Evolutionary conservation across 2,113 vertebrate species (phyloP).

Genomic region (Planiliza haematocheilus): DNA sequence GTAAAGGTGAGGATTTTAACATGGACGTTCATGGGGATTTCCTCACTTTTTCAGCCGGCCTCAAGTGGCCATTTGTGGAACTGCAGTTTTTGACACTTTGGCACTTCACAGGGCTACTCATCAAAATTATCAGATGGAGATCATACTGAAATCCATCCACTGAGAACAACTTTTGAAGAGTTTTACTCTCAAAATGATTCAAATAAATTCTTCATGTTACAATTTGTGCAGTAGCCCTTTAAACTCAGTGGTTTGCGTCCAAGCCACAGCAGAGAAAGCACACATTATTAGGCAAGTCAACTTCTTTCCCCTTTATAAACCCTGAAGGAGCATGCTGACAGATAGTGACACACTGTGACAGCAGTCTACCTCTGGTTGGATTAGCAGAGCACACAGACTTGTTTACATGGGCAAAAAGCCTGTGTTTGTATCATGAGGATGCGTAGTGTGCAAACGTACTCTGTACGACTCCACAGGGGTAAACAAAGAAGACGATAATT

Average conservation of each 20-base stretch:
- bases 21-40: too few relatives aligned
- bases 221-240: neutral
- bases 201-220: neutral
- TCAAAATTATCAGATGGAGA: too few relatives aligned
- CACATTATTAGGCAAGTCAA: conserved; percentile 10
- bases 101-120: too few relatives aligned
- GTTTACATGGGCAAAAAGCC: conserved; percentile 65
- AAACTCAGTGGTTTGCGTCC: conserved; percentile 9
- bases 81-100: too few relatives aligned
- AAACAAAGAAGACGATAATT: conserved; percentile 47
- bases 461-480: conserved; percentile 35
- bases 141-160: too few relatives aligned
- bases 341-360: conserved; percentile 67
- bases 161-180: neutral
- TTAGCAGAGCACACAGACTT: conserved; percentile 60
- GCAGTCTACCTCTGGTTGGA: conserved; percentile 66
- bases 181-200: too few relatives aligned
- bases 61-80: too few relatives aligned
- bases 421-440: conserved; percentile 46
- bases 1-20: too few relatives aligned
- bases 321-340: conserved; percentile 46
- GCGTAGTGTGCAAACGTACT: conserved; percentile 36
- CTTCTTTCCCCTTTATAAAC: conserved; percentile 36
- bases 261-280: neutral
- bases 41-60: too few relatives aligned